A percentile compares a stretch with the other conserved stretches of the same genome.
Evolutionary conservation across 2,888 invertebrate genomes (phyloP).

Genomic region (Zeuzera pyrina): DNA sequence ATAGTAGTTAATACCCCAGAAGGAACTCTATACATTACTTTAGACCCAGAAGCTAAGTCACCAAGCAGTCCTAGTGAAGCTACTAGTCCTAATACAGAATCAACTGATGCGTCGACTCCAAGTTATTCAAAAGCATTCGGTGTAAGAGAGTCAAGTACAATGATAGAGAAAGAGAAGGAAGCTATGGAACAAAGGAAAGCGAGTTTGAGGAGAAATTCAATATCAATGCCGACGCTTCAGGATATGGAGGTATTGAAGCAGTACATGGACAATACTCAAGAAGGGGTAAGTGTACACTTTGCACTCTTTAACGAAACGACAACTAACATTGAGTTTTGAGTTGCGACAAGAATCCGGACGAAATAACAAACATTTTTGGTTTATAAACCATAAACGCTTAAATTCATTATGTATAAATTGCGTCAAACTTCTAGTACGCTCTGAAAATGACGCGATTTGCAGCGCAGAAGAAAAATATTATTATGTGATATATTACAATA

Average conservation of each 20-base stretch:
- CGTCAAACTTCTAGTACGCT: too few species aligned
- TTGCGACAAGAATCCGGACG: too few species aligned
- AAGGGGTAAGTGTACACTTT: slow-evolving; percentile 49
- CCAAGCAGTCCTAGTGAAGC: slow-evolving; percentile 24
- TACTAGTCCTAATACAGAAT: slow-evolving; percentile 26
- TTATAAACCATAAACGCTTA: too few species aligned
- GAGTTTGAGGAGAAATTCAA: slow-evolving; percentile 77
- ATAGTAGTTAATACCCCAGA: slow-evolving; percentile 63
- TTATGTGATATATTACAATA: too few species aligned
- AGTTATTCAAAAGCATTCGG: slow-evolving; percentile 40
- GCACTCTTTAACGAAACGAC: too few species aligned
- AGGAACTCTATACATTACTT: slow-evolving; percentile 58
- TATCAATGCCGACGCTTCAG: slow-evolving; percentile 82
- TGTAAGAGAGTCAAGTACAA: slow-evolving; percentile 35
- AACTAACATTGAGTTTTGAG: too few species aligned
- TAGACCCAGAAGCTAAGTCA: slow-evolving; percentile 47
- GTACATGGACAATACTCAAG: slow-evolving; percentile 40
- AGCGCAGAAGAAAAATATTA: too few species aligned
- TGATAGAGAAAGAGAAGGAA: slow-evolving; percentile 39
- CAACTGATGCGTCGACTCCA: slow-evolving; percentile 33
- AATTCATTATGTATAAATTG: too few species aligned
- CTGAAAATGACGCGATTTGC: too few species aligned
- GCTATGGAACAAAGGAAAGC: slow-evolving; percentile 35
- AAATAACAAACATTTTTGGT: too few species aligned
- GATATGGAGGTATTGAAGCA: slow-evolving; percentile 74